A percentile compares a stretch with the other conserved stretches of the same genome.
Conservation (phyloP, 2,113 vertebrate genomes). For the Ascaphus truei region DNA sequence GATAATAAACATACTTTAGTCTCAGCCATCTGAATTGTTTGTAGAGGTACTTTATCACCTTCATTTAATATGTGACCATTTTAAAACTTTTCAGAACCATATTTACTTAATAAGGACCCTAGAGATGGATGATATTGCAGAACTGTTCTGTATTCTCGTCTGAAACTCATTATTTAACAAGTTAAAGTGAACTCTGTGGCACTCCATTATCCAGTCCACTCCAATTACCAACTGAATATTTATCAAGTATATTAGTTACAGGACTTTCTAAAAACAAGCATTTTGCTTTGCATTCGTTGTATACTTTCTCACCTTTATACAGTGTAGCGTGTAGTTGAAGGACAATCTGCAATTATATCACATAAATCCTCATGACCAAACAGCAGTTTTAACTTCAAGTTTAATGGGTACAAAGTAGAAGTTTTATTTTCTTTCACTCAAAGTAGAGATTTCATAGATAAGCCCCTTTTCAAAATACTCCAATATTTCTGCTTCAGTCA, state of each 20-base stretch:
- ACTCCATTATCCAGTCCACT: background rate
- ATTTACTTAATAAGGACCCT: background rate
- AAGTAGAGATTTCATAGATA: too few relatives aligned
- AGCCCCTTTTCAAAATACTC: too few relatives aligned
- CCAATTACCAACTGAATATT: constrained; percentile 3
- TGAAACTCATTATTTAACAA: background rate
- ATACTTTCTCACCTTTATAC: too few relatives aligned
- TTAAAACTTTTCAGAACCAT: background rate
- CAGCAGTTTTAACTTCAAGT: too few relatives aligned
- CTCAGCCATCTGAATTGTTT: background rate
- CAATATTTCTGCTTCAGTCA: too few relatives aligned
- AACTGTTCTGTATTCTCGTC: background rate
- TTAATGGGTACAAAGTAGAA: too few relatives aligned
- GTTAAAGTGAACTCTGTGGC: background rate
- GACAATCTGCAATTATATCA: too few relatives aligned
- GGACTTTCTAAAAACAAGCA: too few relatives aligned
- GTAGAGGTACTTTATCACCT: background rate
- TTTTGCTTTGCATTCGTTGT: too few relatives aligned
- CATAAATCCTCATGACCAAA: too few relatives aligned
- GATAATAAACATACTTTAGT: background rate
- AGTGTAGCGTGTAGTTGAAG: too few relatives aligned
- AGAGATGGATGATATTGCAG: background rate
- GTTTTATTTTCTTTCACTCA: too few relatives aligned
- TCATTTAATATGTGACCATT: background rate
- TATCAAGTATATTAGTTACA: background rate